phyloP scores from a whole-genome alignment of 2,888 invertebrate species.

The Blomia tropicalis region DNA sequence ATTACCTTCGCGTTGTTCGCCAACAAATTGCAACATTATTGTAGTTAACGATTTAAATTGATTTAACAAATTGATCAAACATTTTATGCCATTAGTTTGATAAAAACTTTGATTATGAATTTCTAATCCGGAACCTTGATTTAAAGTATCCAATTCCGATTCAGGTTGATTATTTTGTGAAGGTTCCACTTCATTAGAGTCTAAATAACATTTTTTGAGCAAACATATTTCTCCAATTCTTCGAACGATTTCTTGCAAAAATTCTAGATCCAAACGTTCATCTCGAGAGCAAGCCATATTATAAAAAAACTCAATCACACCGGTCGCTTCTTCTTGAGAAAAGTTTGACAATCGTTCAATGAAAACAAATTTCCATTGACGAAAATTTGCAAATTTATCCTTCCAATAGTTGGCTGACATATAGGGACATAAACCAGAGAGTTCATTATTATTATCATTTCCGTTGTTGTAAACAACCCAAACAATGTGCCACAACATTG shows the following conservation, averaged over 20 bases:
- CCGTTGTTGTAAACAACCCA: constrained; percentile 28
- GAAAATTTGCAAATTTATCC: constrained; percentile 18
- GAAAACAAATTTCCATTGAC: constrained; percentile 22
- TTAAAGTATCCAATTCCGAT: too few species aligned
- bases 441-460: constrained; percentile 21
- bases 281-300: constrained; percentile 27
- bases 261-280: background rate
- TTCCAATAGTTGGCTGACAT: constrained; percentile 25
- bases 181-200: too few species aligned
- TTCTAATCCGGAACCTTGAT: background rate
- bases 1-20: constrained; percentile 8
- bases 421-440: constrained; percentile 25
- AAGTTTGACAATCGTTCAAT: constrained; percentile 22
- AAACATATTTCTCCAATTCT: constrained; percentile 11
- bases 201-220: background rate
- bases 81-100: background rate
- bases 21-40: constrained; percentile 21
- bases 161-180: background rate
- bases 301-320: constrained; percentile 22
- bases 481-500: constrained; percentile 27
- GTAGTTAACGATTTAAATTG: constrained; percentile 22
- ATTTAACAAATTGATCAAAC: constrained; percentile 5
- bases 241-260: background rate
- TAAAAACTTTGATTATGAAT: constrained; percentile 9
- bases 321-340: constrained; percentile 19